phyloP scores from a whole-genome alignment of 2,888 invertebrate species.

The Drosophila cognata region DNA sequence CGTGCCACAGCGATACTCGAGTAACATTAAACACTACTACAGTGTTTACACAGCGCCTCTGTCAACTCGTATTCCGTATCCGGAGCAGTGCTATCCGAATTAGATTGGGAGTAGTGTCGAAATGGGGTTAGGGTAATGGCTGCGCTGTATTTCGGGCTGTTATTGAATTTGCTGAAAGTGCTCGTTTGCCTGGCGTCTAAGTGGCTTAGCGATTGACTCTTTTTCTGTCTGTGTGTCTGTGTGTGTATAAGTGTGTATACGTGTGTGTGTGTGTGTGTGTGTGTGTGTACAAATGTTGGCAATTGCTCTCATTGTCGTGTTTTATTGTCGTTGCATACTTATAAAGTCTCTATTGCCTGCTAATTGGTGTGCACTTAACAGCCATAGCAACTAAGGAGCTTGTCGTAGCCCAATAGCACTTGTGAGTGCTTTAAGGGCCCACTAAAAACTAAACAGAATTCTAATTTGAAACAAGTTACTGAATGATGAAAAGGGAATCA shows the following conservation, averaged over 20 bases:
- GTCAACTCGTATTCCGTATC: conserved; percentile 31
- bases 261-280: background rate
- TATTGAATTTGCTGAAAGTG: conserved; percentile 61
- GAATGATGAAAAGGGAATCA: background rate
- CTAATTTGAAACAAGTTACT: background rate
- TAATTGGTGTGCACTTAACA: conserved; percentile 45
- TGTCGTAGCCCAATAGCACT: background rate
- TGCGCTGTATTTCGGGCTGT: conserved; percentile 41
- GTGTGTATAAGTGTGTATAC: background rate
- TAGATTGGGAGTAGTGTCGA: conserved; percentile 5
- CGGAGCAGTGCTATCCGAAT: conserved; percentile 25
- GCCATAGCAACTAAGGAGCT: conserved; percentile 19
- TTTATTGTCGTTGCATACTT: conserved; percentile 30
- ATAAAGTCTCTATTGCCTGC: conserved; percentile 17
- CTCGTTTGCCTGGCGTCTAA: conserved; percentile 58
- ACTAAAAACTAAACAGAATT: background rate
- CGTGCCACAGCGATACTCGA: conserved; percentile 18
- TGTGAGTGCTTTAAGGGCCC: background rate
- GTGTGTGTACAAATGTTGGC: conserved; percentile 11
- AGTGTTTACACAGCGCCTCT: conserved; percentile 39
- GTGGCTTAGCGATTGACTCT: conserved; percentile 35
- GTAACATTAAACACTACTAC: conserved; percentile 38
- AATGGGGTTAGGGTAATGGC: conserved; percentile 7
- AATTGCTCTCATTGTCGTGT: conserved; percentile 25
- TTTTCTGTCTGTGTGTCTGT: background rate